These are phyloP conservation scores for Hyalella azteca DNA, from an alignment of 2,888 invertebrate genomes.

Conservation along the genomic window DNA sequence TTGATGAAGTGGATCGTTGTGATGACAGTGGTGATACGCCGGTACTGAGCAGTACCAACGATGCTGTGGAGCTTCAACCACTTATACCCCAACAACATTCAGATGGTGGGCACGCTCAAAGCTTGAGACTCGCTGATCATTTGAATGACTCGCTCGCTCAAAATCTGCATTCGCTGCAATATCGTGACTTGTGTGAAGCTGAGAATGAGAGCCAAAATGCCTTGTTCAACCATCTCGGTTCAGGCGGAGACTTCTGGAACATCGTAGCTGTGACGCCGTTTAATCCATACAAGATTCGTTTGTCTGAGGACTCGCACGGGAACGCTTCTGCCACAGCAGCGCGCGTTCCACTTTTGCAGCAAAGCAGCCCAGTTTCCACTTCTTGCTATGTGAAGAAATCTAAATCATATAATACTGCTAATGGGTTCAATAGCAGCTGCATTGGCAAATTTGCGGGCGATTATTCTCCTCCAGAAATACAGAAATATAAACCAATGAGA, in stretches of 20 bases:
- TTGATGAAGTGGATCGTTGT: neutral
- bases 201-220: neutral
- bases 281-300: neutral
- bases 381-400: neutral
- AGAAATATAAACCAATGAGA: no score
- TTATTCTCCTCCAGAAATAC: no score
- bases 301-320: neutral
- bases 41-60: neutral
- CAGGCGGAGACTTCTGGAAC: slow-evolving; percentile 8
- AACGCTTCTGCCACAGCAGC: neutral
- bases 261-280: slow-evolving; percentile 15
- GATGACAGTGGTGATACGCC: slow-evolving; percentile 10
- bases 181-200: neutral
- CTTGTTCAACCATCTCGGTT: neutral
- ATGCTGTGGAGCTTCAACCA: neutral
- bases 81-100: neutral
- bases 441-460: no score
- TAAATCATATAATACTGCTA: no score
- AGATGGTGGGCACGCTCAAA: neutral
- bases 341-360: neutral
- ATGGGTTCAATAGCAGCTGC: no score
- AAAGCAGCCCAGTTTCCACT: neutral
- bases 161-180: neutral
- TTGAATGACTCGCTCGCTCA: neutral
- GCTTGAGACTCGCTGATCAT: neutral